Evolutionary conservation across 2,113 vertebrate genomes (phyloP), one percentile per base, ranked within the genome.

Genomic region (Neodontobutis hainanensis): DNA sequence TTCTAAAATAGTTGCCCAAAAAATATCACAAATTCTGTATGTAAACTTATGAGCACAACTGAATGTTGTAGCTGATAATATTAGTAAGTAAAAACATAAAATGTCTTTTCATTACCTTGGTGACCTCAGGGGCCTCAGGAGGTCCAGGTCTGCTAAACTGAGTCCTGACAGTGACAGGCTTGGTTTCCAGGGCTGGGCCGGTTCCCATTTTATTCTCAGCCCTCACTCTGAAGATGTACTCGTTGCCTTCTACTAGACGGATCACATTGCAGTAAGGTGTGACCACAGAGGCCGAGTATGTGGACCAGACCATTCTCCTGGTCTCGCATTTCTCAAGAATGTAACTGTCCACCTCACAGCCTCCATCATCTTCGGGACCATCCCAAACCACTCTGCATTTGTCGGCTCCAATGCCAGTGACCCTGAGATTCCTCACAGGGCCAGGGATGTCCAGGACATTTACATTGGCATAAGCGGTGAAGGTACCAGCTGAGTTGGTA

Each of bases 201-300:
- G 96, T 96, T 76, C 97, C 97, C 94, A 99, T 97, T 88, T 98
- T 99, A 88, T 99, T 99, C 85, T 99, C 97, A 70, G 97, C 96
- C 79, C 96, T 95, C 32, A 99, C 92, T 90, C 97, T 95, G 80
- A 99, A 99, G 81, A 99, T 95, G 66, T 99, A 99, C 89, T 99
- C 97, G 73, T 99, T 99, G 63, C 94, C 92, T 90, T 99, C 97
- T 80, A 99, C 96, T 63, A 99, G 95, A 53, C 94, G 95, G 53
- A 88, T 95, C 43, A 99, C 94, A 11, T 96, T 95, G 68, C 94
- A 91, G 80, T 92, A 90, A 0, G 90, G 94, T 14, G 92, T 94
- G 68, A 98, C 87, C 47, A 99, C 90, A 52, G 92, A 91, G 14
- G 92, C 90, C 27, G 97, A 98, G 70, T 93, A 98, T 6, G 95